Evolutionary conservation across 2,797 vertebrate genomes (phyloP), one percentile per base, ranked within the genome.

Genomic region (Microtus obscurus): DNA sequence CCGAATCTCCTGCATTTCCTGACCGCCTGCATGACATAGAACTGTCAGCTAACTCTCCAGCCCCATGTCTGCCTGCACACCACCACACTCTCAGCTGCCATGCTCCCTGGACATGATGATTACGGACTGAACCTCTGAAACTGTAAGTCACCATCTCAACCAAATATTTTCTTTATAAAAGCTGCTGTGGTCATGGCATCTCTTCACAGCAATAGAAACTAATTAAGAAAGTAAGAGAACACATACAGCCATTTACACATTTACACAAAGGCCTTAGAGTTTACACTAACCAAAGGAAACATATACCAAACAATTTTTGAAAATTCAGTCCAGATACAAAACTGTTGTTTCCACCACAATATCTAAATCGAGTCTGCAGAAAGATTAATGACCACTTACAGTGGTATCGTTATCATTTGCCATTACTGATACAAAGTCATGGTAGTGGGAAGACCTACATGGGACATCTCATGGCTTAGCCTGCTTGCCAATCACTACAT

Each of bases 341-440:
- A 21, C 56, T 59, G 65, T 0, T 69, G 48, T 92, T 27, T 86
- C 31, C 43, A 79, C 81, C 87, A 88, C 98, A 98, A 97, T 90
- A 92, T 92, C 65, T 90, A 12, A 94, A 91, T 43, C 16, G 48
- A 92, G 81, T 96, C 87, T 90, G 59, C 77, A 83, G 97, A 88
- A 97, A 87, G 82, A 96, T 83, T 78, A 97, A 89, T 69, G 16
- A 73, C 4, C 27, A 82, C 25, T 83, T 85, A 80, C 34, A 67
- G 40, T 34, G 43, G 13, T 43, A 81, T 25, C 29, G 56, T 40
- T 48, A 89, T 48, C 45, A 77, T 14, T 43, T 82, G 23, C 90
- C 40, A 89, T 29, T 89, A 65, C 14, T 93, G 63, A 56, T 37
- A 56, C 74, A 81, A 96, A 89, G 78, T 34, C 90, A 83, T 77